phyloP scores from a whole-genome alignment of 2,113 vertebrate genomes.

The Petroica traversi region DNA sequence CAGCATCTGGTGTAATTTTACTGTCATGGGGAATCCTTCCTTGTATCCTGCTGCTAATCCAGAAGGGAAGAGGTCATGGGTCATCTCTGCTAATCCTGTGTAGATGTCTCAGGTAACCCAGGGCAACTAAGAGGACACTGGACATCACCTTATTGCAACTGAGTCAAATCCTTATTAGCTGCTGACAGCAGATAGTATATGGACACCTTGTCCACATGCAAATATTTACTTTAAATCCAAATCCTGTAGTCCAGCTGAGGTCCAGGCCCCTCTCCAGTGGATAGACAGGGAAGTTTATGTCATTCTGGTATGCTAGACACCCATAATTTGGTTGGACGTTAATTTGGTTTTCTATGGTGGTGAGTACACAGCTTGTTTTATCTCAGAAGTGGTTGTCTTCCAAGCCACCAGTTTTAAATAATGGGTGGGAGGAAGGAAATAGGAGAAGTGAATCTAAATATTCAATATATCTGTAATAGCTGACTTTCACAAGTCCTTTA shows the following conservation, averaged over 20 bases:
- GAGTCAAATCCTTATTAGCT: background rate
- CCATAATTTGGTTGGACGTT: background rate
- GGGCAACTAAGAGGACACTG: background rate
- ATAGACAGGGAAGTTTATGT: background rate
- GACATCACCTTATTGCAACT: background rate
- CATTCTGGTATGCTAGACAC: background rate
- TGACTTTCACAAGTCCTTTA: slow-evolving; percentile 76
- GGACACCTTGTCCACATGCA: background rate
- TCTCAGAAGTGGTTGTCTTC: background rate
- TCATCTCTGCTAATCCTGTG: background rate
- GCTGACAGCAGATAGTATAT: background rate
- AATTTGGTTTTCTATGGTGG: background rate
- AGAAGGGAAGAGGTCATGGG: background rate
- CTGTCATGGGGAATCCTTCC: background rate
- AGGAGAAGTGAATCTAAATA: slow-evolving; percentile 21
- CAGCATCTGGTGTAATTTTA: background rate
- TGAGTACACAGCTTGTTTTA: background rate
- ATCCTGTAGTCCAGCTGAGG: background rate
- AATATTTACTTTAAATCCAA: background rate
- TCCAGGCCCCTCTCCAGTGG: background rate
- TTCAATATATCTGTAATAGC: slow-evolving; percentile 38
- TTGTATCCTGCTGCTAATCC: background rate
- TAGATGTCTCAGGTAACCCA: background rate
- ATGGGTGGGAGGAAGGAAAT: background rate
- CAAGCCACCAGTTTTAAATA: background rate